These are phyloP conservation scores for Dendronephthya gigantea DNA, from an alignment of 64 coral and sea anemone species.

Conservation along the genomic window DNA sequence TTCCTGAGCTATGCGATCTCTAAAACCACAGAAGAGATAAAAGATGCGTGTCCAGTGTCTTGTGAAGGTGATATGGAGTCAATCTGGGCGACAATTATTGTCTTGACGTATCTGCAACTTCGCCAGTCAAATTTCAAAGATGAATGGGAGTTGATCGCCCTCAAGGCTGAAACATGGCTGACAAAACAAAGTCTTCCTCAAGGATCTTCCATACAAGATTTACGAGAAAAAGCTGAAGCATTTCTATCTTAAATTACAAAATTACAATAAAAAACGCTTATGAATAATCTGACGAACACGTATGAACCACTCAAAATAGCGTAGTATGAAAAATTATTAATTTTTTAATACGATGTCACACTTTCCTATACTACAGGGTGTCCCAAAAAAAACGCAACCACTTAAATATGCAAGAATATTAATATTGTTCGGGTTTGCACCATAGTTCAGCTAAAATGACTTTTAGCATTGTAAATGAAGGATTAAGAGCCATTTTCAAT, in stretches of 20 bases:
- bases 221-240: not conserved
- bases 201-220: not conserved
- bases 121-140: conserved; percentile 19
- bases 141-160: conserved; percentile 52
- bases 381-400: too few species aligned
- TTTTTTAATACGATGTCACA: too few species aligned
- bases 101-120: conserved; percentile 13
- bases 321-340: too few species aligned
- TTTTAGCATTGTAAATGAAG: too few species aligned
- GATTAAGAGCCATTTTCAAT: too few species aligned
- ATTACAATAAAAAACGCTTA: too few species aligned
- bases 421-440: too few species aligned
- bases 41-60: not conserved
- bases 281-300: too few species aligned
- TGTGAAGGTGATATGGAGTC: not conserved
- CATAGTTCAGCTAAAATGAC: too few species aligned
- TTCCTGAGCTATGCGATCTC: not conserved
- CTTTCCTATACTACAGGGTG: too few species aligned
- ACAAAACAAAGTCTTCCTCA: conserved; percentile 16
- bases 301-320: too few species aligned
- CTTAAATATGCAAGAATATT: too few species aligned
- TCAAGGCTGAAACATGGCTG: conserved; percentile 39
- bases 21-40: not conserved
- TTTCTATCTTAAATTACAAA: not conserved
- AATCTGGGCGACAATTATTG: conserved; percentile 52